Base-by-base conservation (phyloP, 2,888 invertebrate species). In the Meteorus colon region DNA sequence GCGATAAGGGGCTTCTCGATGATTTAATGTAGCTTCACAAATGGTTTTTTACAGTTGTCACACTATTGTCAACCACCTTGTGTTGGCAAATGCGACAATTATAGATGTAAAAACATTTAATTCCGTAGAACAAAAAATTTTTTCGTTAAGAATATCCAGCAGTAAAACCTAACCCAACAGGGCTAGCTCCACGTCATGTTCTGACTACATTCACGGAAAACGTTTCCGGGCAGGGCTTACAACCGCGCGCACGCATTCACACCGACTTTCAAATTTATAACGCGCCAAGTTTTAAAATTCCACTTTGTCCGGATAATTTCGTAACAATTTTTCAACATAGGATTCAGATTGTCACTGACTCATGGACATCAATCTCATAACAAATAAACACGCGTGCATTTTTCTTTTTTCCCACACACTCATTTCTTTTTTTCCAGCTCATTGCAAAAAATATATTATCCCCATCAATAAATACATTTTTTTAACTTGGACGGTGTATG, bases 141-240 rank as follows among this genome's bases (percentile, higher is more conserved):
- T 91, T 90, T 87, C 91, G 92, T 92, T 92, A 75, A 92, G 92
- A 92, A 92, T 92, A 92, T 92, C 92, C 89, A 92, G 91, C 92
- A 91, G 91, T 92, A 92, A 74, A 93, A 92, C 92, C 92, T 93
- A 93, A 93, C 93, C 93, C 93, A 93, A 93, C 93, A 93, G 92
- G 92, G 92, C 92, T 92, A 92, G 92, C 82, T 85, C 86, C 86
- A 87, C 87, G 87, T 87, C 86, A 86, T 84, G 82, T 62, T 86
- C 86, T 84, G 84, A 74, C 82, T 85, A 82, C 82, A 81, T 78
- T 84, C 84, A 81, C 83, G 82, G 80, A 79, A 82, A 80, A 78
- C 65, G 75, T 78, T 77, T 75, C 60, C 41, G 71, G 68, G 68
- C 60, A 60, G 31, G 71, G 70, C 68, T 2, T 19, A 4, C 10